These are phyloP conservation scores for Creontiades dilutus DNA, from an alignment of 2,888 invertebrate species.

Conservation along the genomic window DNA sequence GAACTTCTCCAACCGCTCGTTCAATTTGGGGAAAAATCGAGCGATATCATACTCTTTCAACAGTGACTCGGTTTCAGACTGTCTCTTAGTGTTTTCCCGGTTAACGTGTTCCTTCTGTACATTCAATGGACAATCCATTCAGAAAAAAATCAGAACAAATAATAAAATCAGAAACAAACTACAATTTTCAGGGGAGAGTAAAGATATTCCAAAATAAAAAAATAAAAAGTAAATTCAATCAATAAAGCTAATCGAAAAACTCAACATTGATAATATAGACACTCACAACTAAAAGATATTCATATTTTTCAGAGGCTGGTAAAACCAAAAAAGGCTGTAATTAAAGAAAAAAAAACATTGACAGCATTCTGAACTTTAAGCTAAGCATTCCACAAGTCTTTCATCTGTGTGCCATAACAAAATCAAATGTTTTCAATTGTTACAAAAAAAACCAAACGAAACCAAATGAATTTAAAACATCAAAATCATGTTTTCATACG, in stretches of 20 bases:
- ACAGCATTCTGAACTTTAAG: constrained; percentile 60
- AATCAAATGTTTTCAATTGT: constrained; percentile 31
- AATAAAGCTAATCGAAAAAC: constrained; percentile 10
- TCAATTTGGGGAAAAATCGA: constrained; percentile 85
- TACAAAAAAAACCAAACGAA: constrained; percentile 45
- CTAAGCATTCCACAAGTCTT: constrained; percentile 62
- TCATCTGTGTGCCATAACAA: constrained; percentile 56
- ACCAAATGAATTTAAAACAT: background rate
- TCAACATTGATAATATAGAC: background rate
- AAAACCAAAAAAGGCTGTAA: background rate
- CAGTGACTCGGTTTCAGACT: constrained; percentile 82
- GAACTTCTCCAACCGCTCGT: constrained; percentile 78
- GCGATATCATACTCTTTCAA: constrained; percentile 93
- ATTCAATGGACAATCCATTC: constrained; percentile 72
- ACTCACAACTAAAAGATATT: constrained; percentile 9
- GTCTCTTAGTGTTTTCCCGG: constrained; percentile 73
- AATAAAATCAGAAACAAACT: constrained; percentile 46
- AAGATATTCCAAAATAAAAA: background rate
- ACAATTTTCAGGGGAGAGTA: constrained; percentile 16
- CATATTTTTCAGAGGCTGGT: constrained; percentile 7
- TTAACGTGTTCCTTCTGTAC: constrained; percentile 70
- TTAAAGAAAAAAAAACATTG: constrained; percentile 5
- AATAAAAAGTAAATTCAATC: background rate
- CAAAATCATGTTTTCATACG: background rate
- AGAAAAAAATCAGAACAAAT: constrained; percentile 68